Conservation (phyloP, 2,888 invertebrate genomes). For the Coremacera marginata region DNA sequence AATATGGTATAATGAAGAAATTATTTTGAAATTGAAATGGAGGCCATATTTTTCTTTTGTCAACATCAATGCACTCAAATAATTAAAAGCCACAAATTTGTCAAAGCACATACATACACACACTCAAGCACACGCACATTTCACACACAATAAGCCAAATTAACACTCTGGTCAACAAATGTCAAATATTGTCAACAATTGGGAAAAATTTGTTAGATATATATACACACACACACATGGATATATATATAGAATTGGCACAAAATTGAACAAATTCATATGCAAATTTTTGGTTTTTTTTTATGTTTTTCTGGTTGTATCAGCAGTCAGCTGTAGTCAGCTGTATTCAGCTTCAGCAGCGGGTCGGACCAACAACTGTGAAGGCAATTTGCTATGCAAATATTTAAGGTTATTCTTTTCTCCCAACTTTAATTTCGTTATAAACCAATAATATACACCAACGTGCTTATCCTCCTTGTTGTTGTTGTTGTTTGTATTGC, state of each 20-base stretch:
- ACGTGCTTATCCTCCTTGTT: background rate
- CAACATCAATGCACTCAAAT: background rate
- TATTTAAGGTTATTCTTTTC: background rate
- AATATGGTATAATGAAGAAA: background rate
- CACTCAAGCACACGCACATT: background rate
- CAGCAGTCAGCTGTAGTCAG: background rate
- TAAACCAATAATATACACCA: conserved; percentile 17
- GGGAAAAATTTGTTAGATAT: background rate
- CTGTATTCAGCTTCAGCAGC: background rate
- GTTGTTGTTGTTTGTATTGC: no score
- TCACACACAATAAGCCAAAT: conserved; percentile 16
- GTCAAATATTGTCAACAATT: conserved; percentile 20
- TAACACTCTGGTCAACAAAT: conserved; percentile 1
- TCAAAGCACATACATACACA: background rate
- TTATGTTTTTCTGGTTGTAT: background rate
- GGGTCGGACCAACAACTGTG: background rate
- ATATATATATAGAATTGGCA: background rate
- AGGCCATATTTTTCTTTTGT: background rate
- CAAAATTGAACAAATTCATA: conserved; percentile 31
- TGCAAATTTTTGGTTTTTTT: conserved; percentile 3
- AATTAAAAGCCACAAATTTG: background rate
- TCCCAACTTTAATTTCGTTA: conserved; percentile 10
- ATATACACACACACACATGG: background rate
- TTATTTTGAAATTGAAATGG: background rate
- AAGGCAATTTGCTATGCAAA: background rate